Evolutionary conservation across 2,113 vertebrate genomes (phyloP).

Genomic region (Eurystomus gularis): DNA sequence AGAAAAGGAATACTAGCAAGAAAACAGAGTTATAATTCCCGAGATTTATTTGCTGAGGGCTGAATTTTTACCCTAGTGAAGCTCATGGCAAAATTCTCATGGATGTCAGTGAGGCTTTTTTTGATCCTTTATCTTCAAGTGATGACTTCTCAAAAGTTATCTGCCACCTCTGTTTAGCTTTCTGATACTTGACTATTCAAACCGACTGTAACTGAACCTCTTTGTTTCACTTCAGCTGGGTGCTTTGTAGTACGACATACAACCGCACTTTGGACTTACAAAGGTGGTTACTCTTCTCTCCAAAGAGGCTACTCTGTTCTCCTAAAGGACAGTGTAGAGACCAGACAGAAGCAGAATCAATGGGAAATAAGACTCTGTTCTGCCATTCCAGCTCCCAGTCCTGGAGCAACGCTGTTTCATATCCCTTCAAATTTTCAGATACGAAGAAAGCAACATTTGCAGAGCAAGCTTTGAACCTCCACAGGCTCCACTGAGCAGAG

Average conservation of each 20-base stretch:
- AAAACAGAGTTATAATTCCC: background rate
- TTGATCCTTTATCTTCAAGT: background rate
- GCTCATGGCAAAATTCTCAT: background rate
- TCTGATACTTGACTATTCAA: background rate
- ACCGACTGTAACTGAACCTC: background rate
- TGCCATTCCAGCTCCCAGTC: background rate
- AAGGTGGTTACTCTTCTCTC: background rate
- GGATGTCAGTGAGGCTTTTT: background rate
- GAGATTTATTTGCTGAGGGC: background rate
- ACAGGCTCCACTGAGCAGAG: background rate
- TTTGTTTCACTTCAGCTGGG: background rate
- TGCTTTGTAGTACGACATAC: background rate
- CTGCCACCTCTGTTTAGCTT: background rate
- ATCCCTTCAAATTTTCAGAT: background rate
- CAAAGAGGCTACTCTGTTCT: background rate
- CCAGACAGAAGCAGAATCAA: background rate
- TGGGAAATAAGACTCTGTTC: background rate
- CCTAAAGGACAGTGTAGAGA: background rate
- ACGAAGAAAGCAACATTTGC: background rate
- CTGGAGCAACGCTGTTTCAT: background rate
- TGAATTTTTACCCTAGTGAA: background rate
- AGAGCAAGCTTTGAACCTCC: background rate
- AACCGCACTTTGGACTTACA: background rate
- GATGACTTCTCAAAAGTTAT: background rate
- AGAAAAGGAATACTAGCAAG: background rate